Base-by-base conservation (phyloP, 2,113 vertebrate genomes). In the Xiphophorus couchianus region DNA sequence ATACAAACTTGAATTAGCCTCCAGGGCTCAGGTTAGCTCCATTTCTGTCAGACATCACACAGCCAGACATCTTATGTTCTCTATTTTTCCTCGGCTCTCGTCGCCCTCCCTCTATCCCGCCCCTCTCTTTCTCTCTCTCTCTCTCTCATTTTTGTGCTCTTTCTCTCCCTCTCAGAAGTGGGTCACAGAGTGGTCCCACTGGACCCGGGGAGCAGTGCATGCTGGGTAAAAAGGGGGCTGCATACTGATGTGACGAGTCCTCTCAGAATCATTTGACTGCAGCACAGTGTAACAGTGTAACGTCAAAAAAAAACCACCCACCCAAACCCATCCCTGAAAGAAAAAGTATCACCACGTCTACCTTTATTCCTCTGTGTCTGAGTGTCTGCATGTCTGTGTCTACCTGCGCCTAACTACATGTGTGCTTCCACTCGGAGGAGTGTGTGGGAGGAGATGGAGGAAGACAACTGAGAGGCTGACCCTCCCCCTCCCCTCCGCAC, bases 171-270 rank as follows among this genome's bases (percentile, higher is more conserved):
- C 89, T 94, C 91, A 94, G 91, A 95, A 94, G 90, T 94, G 94
- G 94, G 94, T 95, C 94, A 95, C 80, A 88, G 88, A 89, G 90
- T 91, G 94, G 93, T 94, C 94, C 94, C 94, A 91, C 87, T 86
- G 93, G 93, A 95, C 91, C 91, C 84, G 91, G 84, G 81, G 90
- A 91, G 91, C 84, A 83, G 89, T 91, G 93, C 91, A 94, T 93
- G 89, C 91, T 93, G 93, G 94, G 93, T 93, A 94, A 81, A 37
- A 37, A 90, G 88, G 86, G 86, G 88, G 90, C 85, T 93, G 90
- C 88, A 91, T 89, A 93, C 91, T 92, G 93, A 94, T 92, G 92
- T 92, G 93, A 94, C 87, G 87, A 90, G 88, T 91, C 82, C 84
- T 90, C 90, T 90, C 83, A 90, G 85, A 91, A 92, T 91, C 85